A percentile compares a stretch with the other conserved stretches of the same genome.
These are phyloP conservation scores for Pongo pygmaeus DNA, from an alignment of 2,113 vertebrate genomes.

Conservation along the genomic window DNA sequence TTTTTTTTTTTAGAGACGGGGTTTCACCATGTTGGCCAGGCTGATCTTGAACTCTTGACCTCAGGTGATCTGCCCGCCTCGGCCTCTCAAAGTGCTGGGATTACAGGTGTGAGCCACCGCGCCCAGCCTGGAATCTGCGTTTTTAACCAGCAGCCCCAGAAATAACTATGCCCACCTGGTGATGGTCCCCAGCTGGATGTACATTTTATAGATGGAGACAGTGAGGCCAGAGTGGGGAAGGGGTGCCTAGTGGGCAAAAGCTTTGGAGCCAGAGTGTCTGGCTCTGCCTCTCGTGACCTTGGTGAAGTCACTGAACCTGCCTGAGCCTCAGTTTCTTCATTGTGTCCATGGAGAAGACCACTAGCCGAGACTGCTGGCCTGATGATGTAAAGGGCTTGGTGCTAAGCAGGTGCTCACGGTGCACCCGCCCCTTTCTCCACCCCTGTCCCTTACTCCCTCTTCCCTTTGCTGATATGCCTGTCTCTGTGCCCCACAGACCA, in stretches of 20 bases:
- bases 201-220: background rate
- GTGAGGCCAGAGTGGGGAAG: background rate
- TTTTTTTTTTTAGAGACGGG: too few relatives aligned
- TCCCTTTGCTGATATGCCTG: background rate
- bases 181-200: background rate
- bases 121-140: background rate
- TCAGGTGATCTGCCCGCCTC: too few relatives aligned
- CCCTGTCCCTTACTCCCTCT: fast-evolving
- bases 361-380: too few relatives aligned
- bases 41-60: too few relatives aligned
- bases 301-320: background rate
- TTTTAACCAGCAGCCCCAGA: background rate
- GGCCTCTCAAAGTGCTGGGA: too few relatives aligned
- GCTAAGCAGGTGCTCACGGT: background rate
- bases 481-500: conserved; percentile 86
- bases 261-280: background rate
- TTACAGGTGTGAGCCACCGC: too few relatives aligned
- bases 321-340: background rate
- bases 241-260: background rate
- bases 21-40: too few relatives aligned
- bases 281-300: background rate
- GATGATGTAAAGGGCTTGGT: background rate
- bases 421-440: background rate
- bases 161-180: too few relatives aligned
- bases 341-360: fast-evolving